Base-by-base conservation (phyloP, 2,888 invertebrate genomes). In the Dryobota labecula region DNA sequence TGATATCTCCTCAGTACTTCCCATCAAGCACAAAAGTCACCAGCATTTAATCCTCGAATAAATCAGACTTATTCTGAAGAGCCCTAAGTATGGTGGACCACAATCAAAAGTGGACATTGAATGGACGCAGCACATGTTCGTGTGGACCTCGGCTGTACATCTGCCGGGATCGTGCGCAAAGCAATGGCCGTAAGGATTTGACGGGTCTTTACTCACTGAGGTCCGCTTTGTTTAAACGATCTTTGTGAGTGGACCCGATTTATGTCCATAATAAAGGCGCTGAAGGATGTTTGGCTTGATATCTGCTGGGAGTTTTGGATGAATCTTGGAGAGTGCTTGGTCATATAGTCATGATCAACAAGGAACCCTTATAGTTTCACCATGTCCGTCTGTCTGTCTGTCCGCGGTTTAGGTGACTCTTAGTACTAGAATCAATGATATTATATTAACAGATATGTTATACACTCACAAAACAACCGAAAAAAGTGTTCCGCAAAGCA, bases 151-250 rank as follows among this genome's bases (percentile, higher is more conserved):
- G 69, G 54, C 30, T 92, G 92, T 93, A 91, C 95, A 95, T 95
- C 95, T 95, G 95, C 89, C 87, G 69, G 89, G 92, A 88, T 91
- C 95, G 95, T 95, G 95, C 89, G 89, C 90, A 80, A 78, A 88
- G 91, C 94, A 93, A 94, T 94, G 90, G 93, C 87, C 87, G 86
- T 82, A 84, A 90, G 95, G 95, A 95, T 95, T 95, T 94, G 91
- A 90, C 89, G 90, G 92, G 90, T 88, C 90, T 91, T 93, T 91
- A 93, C 90, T 93, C 92, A 93, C 92, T 85, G 88, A 86, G 85
- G 87, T 78, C 88, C 89, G 91, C 92, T 93, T 93, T 93, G 92
- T 94, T 90, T 92, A 90, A 91, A 89, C 88, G 90, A 89, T 90
- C 90, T 92, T 91, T 92, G 90, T 85, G 73, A 75, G 54, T 77